Base-by-base conservation (phyloP, 2,113 vertebrate genomes). In the Clinocottus analis region DNA sequence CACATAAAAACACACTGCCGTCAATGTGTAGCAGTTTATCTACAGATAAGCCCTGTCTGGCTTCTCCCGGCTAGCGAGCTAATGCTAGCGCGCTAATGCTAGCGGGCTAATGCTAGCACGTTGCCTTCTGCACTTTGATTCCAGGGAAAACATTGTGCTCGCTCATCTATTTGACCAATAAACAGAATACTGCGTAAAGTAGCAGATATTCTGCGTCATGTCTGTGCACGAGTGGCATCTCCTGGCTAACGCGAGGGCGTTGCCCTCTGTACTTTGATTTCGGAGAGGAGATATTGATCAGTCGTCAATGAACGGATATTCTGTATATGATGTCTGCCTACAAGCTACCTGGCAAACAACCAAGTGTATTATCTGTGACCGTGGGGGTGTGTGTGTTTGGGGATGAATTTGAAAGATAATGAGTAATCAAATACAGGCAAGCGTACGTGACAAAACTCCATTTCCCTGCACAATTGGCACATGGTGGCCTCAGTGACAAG, bases 121-220 rank as follows among this genome's bases (percentile, higher is more conserved):
- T 21, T 62, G 56, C 35, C 35, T 29, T 43, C 49, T 82, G 82
- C 53, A 82, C 71, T 82, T 82, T 73, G 70, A 23, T 60, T 69
- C 9, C 1, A 72, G 1, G n/a, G n/a, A 41, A 53, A 64, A 19
- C 82, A 76, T 67, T 73, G n/a, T n/a, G 77, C 87, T 51, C 12
- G 31, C 33, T 31, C 10, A 58, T 87, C 70, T 73, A 45, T 64
- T 72, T 79, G 60, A 77, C 27, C 47, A 74, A 70, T 78, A 72
- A 75, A 82, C 31, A 21, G n/a, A 82, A 82, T 37, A 45, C 41
- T 71, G 77, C 80, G 79, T 53, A 39, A 55, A 65, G 55, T 51
- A 55, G 25, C 14, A 12, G 47, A 53, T 49, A 45, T 41, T n/a
- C 51, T 35, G 13, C 7, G 3, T 60, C n/a, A 23, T 0, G 2